These are phyloP conservation scores for Brachypalpus laphriformis DNA, from an alignment of 2,888 invertebrate species.

Conservation along the genomic window DNA sequence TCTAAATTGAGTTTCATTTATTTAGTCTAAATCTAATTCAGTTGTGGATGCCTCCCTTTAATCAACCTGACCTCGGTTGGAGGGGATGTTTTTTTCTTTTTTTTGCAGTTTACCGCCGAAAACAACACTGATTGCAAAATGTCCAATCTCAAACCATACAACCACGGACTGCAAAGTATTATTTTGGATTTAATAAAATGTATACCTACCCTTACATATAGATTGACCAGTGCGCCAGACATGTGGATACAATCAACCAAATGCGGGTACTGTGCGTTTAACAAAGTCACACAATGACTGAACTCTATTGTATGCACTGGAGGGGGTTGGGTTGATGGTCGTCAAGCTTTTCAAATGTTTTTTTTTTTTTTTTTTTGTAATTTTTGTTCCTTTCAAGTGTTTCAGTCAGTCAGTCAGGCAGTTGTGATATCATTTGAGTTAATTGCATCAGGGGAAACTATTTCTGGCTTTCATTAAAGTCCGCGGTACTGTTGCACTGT, in stretches of 20 bases:
- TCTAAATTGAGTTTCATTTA: slow-evolving; percentile 65
- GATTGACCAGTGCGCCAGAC: slow-evolving; percentile 32
- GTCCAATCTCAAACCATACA: slow-evolving; percentile 13
- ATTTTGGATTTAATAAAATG: slow-evolving; percentile 51
- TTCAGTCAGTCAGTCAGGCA: slow-evolving; percentile 30
- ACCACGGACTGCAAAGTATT: slow-evolving; percentile 18
- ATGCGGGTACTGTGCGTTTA: slow-evolving; percentile 23
- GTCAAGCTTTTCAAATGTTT: slow-evolving; percentile 13
- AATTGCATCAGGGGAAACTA: slow-evolving; percentile 50
- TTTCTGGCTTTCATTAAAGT: slow-evolving; percentile 54
- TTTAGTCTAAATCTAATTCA: slow-evolving; percentile 64
- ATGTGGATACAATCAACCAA: slow-evolving; percentile 55
- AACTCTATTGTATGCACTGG: neutral
- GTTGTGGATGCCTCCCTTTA: slow-evolving; percentile 41
- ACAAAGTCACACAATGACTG: slow-evolving; percentile 27
- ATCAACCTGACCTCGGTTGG: slow-evolving; percentile 65
- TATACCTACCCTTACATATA: neutral
- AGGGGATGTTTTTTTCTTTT: slow-evolving; percentile 30
- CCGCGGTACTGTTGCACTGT: slow-evolving; percentile 11
- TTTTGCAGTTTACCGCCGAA: neutral
- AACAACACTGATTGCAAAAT: slow-evolving; percentile 50
- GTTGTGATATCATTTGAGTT: slow-evolving; percentile 41
- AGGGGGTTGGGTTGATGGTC: neutral
- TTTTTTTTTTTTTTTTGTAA: slow-evolving; percentile 17
- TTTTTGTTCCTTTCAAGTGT: slow-evolving; percentile 17